These are phyloP conservation scores for Cryptus viduatorius DNA, from an alignment of 2,888 invertebrate genomes.

Conservation along the genomic window DNA sequence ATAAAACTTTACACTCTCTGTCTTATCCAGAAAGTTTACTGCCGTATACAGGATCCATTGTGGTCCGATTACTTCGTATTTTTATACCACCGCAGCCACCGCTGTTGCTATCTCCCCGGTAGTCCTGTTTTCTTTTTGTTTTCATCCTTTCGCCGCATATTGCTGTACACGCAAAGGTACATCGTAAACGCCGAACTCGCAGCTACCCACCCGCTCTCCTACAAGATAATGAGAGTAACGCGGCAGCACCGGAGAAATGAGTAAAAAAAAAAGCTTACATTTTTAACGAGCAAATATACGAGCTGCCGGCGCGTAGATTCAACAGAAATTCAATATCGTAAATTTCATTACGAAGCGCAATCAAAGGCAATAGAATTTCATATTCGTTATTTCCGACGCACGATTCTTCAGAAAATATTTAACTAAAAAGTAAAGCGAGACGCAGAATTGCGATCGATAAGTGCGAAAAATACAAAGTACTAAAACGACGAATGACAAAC, in stretches of 20 bases:
- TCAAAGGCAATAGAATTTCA: background rate
- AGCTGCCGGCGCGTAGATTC: background rate
- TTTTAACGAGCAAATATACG: constrained; percentile 31
- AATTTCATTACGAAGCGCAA: background rate
- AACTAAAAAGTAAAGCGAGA: no score
- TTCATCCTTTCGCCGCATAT: constrained; percentile 50
- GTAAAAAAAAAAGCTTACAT: background rate
- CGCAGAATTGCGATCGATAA: no score
- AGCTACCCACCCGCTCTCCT: constrained; percentile 13
- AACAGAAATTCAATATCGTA: constrained; percentile 6
- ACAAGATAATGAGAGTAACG: constrained; percentile 39
- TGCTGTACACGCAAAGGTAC: constrained; percentile 55
- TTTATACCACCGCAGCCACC: constrained; percentile 63
- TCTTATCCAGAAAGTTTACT: constrained; percentile 71
- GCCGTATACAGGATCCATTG: constrained; percentile 70
- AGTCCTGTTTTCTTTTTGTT: constrained; percentile 40
- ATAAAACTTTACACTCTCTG: constrained; percentile 74
- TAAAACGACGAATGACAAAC: no score
- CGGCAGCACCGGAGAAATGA: background rate
- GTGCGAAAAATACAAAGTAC: no score
- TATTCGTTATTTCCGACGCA: background rate
- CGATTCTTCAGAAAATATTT: no score
- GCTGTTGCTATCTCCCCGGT: constrained; percentile 16
- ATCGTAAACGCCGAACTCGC: constrained; percentile 54
- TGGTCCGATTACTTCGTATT: constrained; percentile 72